Conservation (phyloP, 1,140 invertebrate genomes). For the Bombus consobrinus region DNA sequence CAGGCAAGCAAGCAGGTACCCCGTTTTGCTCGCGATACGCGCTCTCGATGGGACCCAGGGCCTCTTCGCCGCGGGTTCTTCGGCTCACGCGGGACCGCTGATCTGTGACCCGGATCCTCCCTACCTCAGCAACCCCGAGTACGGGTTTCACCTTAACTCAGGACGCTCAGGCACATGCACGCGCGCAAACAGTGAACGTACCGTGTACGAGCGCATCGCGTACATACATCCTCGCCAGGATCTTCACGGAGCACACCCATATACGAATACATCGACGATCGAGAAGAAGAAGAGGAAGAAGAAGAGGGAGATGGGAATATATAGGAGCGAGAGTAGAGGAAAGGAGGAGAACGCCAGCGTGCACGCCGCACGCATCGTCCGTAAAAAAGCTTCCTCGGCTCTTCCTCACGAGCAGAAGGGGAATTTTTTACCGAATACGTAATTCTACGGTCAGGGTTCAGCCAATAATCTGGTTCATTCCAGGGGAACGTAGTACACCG, state of each 20-base stretch:
- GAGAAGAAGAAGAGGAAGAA: not conserved
- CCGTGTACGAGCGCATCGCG: not conserved
- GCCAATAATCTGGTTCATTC: conserved; percentile 78
- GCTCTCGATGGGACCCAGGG: conserved; percentile 77
- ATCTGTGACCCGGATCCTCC: conserved; percentile 84
- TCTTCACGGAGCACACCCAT: conserved; percentile 36
- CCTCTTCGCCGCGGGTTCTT: conserved; percentile 69
- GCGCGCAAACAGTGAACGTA: conserved; percentile 15
- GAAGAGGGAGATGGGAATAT: not conserved
- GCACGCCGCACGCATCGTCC: conserved; percentile 52
- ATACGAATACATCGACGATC: conserved; percentile 13
- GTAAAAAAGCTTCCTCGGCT: conserved; percentile 53
- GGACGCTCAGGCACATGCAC: conserved; percentile 59
- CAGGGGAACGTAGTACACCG: conserved; percentile 50
- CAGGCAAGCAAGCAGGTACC: conserved; percentile 67
- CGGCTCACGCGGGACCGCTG: conserved; percentile 77
- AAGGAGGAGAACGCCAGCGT: conserved; percentile 31
- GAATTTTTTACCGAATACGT: conserved; percentile 75
- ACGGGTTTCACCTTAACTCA: conserved; percentile 67
- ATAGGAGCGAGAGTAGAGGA: not conserved
- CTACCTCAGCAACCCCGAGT: conserved; percentile 75
- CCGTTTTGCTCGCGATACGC: conserved; percentile 80
- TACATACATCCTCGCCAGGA: conserved; percentile 33
- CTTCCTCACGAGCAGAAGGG: conserved; percentile 49
- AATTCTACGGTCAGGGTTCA: conserved; percentile 77